phyloP scores from a whole-genome alignment of 2,888 invertebrate genomes.

The Thera britannica region DNA sequence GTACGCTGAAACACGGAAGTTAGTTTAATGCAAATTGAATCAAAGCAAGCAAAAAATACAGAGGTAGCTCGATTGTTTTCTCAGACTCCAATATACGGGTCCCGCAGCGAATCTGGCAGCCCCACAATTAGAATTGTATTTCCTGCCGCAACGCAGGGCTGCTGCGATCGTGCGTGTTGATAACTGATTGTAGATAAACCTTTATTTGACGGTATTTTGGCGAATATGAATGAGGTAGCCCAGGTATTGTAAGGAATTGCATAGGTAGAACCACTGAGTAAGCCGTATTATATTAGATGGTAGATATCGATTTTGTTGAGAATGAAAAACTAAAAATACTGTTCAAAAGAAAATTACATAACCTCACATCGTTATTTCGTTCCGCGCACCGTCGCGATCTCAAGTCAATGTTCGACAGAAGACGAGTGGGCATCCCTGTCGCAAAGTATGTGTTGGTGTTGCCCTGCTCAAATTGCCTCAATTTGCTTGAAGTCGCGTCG shows the following conservation, averaged over 20 bases:
- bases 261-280: no score
- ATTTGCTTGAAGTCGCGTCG: slow-evolving; percentile 55
- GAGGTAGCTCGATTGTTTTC: slow-evolving; percentile 17
- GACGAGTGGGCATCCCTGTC: slow-evolving; percentile 16
- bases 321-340: no score
- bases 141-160: slow-evolving; percentile 51
- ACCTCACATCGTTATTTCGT: neutral
- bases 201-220: slow-evolving; percentile 36
- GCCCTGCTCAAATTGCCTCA: slow-evolving; percentile 65
- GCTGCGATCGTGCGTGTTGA: slow-evolving; percentile 40
- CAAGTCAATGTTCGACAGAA: neutral
- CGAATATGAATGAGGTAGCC: slow-evolving; percentile 15
- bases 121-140: slow-evolving; percentile 56
- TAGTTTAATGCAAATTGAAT: slow-evolving; percentile 16
- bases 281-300: no score
- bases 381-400: neutral
- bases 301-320: no score
- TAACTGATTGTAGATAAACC: slow-evolving; percentile 34
- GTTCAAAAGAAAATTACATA: no score
- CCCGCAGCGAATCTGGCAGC: slow-evolving; percentile 60
- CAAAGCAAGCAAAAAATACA: slow-evolving; percentile 30
- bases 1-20: neutral
- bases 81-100: slow-evolving; percentile 56
- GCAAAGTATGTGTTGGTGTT: slow-evolving; percentile 31
- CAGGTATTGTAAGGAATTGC: neutral